Conservation (phyloP, 2,113 vertebrate genomes). For the Rhabdomys dilectus region DNA sequence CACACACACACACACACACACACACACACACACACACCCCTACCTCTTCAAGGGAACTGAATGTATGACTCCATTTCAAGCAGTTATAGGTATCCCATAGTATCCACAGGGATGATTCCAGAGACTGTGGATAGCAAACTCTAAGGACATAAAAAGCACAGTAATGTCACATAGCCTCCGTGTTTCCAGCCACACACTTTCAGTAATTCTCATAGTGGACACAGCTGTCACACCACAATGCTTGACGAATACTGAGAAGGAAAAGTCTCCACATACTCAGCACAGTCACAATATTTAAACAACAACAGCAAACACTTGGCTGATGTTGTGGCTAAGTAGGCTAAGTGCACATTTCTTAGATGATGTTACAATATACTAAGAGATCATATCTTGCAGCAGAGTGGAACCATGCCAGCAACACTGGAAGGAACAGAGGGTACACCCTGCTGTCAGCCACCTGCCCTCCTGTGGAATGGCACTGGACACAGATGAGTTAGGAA, state of each 20-base stretch:
- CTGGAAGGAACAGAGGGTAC: not conserved
- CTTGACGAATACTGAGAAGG: not conserved
- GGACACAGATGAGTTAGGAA: not conserved
- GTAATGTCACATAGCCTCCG: not conserved
- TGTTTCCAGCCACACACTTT: not conserved
- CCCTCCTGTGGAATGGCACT: not conserved
- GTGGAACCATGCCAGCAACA: not conserved
- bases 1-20: not conserved
- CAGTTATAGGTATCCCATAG: not conserved
- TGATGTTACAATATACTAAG: not conserved
- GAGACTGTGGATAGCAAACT: not conserved
- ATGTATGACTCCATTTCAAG: not conserved
- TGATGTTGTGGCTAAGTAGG: not conserved
- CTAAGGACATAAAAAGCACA: not conserved
- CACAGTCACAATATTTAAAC: not conserved
- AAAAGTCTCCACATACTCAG: not conserved
- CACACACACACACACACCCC: not conserved
- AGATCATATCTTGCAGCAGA: not conserved
- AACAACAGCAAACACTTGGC: too few species aligned
- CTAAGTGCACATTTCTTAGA: not conserved
- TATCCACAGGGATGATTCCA: not conserved
- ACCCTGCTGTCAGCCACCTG: not conserved
- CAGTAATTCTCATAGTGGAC: not conserved
- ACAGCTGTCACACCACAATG: not conserved
- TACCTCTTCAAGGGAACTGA: not conserved